Evolutionary conservation across 2,888 invertebrate genomes (phyloP).

Genomic region (Thymelicus acteon): DNA sequence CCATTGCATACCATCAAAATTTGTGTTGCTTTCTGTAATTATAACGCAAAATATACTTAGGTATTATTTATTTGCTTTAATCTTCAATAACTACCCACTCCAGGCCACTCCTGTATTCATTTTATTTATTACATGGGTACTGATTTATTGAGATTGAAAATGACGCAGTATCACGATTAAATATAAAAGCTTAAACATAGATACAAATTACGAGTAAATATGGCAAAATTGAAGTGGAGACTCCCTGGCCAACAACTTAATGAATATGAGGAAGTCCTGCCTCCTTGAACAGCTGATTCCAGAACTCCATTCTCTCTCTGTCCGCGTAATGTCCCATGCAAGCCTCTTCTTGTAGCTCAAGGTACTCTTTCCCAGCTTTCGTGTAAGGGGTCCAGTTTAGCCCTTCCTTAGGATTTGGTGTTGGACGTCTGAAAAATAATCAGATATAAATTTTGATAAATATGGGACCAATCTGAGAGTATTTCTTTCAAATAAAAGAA

Average conservation of each 20-base stretch:
- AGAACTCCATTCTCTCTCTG: conserved; percentile 65
- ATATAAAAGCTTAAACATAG: no score
- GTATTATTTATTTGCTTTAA: no score
- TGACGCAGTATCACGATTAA: no score
- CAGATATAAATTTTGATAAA: neutral
- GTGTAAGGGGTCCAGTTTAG: conserved; percentile 68
- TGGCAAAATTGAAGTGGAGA: neutral
- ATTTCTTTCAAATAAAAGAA: no score
- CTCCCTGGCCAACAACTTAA: neutral
- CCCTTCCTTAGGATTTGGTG: conserved; percentile 53
- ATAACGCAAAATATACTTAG: no score
- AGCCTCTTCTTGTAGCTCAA: conserved; percentile 60
- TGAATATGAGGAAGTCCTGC: conserved; percentile 54
- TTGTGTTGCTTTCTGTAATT: no score
- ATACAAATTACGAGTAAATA: neutral
- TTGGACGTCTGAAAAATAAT: conserved; percentile 62
- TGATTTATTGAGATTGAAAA: no score
- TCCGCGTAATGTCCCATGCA: conserved; percentile 57
- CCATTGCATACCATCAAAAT: no score
- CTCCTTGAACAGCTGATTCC: conserved; percentile 70
- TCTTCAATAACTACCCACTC: no score
- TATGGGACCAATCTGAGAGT: neutral
- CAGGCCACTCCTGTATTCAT: no score
- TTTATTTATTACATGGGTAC: no score
- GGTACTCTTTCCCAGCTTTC: conserved; percentile 55